Evolutionary conservation across 2,113 vertebrate species (phyloP), one percentile per base, ranked within the genome.

Genomic region (Lophius piscatorius): DNA sequence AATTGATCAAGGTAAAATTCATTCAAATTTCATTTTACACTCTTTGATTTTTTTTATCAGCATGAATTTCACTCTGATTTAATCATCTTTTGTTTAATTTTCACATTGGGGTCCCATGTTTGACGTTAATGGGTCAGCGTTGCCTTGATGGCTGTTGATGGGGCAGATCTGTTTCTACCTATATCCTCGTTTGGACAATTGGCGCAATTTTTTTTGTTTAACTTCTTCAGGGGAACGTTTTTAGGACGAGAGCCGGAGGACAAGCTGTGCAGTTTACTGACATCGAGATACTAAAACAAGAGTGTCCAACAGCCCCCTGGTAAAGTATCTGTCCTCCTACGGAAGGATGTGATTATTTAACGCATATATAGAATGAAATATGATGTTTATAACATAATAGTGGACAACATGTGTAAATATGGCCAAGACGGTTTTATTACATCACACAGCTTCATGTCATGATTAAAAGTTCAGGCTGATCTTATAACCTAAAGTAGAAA

Each of bases 191-290:
- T 16, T 16, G 5, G 23, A 21, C 9, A 50, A 44, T 40, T 50
- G 20, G 9, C 4, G 13, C 0, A 8, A 20, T 46, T 20, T 6
- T 33, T 6, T 23, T 4, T 16, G 5, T 33, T 45, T 47, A 41
- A 64, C 18, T 16, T 64, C 36, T 18, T 45, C 76, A 98, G 97
- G 97, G 97, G 0, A 93, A 98, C 2, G 95, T 99, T 23, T 98
- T 90, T 81, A 94, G 92, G 83, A 98, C 96, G 29, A 85, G 95
- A 70, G 91, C 93, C 0, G 97, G 97, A 0, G 97, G 97, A 62
- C 97, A 98, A 57, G 87, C 95, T 0, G 97, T 99, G 51, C 95
- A 98, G 76, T 98, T 99, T 75, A 98, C 95, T 0, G 96, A 98
- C 58, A 91, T 98, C 4, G 97, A 98, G 84, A 98, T 92, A 1